Evolutionary conservation across 2,888 invertebrate species (phyloP), one percentile per base, ranked within the genome.

Genomic region (Lithophane leautieri): DNA sequence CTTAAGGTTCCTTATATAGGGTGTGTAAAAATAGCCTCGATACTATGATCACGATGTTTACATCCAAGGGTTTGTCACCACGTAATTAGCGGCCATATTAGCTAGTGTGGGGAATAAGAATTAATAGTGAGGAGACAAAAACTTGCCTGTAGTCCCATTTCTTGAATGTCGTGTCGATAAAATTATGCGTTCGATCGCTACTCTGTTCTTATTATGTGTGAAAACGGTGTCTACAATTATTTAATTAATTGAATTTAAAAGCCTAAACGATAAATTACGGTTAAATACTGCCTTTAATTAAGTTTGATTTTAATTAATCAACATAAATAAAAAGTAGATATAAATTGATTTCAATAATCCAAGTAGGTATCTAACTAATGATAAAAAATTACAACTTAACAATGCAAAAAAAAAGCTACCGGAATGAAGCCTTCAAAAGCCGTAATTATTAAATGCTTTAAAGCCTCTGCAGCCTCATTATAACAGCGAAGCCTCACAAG

Each of bases 71-170:
- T 83, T 76, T 68, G 61, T 71, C 76, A 78, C 66, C 28, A 28
- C 4, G 69, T 63, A 87, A 86, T 79, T 83, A 81, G 73, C 50
- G 34, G 56, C 83, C 78, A 78, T 83, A 86, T 77, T 86, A 76
- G 73, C 70, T 60, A 67, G 71, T 74, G 62, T 0, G 22, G 75
- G 54, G 74, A 79, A 71, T 54, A 68, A 68, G 47, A 71, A 76
- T 80, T 60, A 76, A 83, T 78, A 83, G 78, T 69, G 67, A 75
- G 16, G 61, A 7, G 56, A 78, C 54, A 86, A 80, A 85, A 87
- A 80, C 73, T 80, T 67, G 69, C 34, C 9, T 6, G 4, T 6
- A 7, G 1, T 19, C 19, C 47, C 34, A 71, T 79, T 50, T 75
- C 28, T 60, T 73, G 22, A 47, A 70, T 65, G 42, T 63, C 25